A percentile compares a stretch with the other conserved stretches of the same genome.
Conservation (phyloP, 2,888 invertebrate genomes). For the Anoncus sp. region DNA sequence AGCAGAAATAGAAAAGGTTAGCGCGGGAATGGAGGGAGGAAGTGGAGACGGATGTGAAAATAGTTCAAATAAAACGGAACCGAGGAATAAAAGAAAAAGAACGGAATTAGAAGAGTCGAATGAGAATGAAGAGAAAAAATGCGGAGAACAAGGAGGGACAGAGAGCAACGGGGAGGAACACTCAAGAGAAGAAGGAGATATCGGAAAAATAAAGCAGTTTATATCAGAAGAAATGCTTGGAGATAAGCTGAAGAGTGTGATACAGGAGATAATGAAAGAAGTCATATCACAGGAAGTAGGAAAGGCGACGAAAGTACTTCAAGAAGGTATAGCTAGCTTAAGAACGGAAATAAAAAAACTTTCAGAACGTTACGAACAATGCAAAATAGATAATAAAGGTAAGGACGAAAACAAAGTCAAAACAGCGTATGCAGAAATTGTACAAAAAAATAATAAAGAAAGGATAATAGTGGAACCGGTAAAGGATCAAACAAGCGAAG, state of each 20-base stretch:
- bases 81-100: slow-evolving; percentile 3
- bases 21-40: neutral
- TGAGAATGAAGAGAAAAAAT: no score
- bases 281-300: slow-evolving; percentile 1
- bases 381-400: neutral
- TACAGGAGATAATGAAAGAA: neutral
- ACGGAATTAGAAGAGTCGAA: neutral
- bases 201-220: no score
- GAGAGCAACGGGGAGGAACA: neutral
- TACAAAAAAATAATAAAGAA: no score
- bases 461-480: no score
- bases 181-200: neutral
- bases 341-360: slow-evolving; percentile 6
- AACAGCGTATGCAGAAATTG: no score
- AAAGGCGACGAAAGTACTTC: slow-evolving; percentile 9
- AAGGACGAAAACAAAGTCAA: no score
- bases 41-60: slow-evolving; percentile 8
- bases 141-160: neutral
- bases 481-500: no score
- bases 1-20: neutral
- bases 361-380: neutral
- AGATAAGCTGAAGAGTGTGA: neutral
- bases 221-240: no score
- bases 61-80: neutral
- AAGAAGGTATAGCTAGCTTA: neutral